Conservation (phyloP, 2,113 vertebrate species). For the Mormoops blainvillei region DNA sequence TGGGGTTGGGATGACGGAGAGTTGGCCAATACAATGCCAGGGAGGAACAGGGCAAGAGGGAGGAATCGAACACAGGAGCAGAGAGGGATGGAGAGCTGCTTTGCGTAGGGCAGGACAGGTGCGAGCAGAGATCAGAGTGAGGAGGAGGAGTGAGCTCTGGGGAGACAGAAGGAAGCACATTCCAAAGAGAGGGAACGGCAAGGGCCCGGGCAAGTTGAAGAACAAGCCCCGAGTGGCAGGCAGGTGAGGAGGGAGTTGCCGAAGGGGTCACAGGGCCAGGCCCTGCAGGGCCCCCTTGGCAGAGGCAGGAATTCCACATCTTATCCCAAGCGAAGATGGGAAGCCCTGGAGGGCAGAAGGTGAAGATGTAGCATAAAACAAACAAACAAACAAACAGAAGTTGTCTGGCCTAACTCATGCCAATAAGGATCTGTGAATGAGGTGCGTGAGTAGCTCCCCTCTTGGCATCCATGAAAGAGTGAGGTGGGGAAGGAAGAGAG, state of each 20-base stretch:
- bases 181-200: neutral
- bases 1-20: neutral
- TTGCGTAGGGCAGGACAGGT: neutral
- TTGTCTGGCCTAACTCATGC: neutral
- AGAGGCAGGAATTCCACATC: fast-evolving
- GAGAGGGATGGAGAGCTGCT: neutral
- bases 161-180: neutral
- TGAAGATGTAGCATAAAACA: neutral
- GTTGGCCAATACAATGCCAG: too few species aligned
- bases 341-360: neutral
- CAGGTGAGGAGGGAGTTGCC: neutral
- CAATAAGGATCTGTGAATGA: neutral
- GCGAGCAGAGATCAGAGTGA: neutral
- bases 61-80: neutral
- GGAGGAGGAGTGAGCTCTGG: neutral
- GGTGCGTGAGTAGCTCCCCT: too few species aligned
- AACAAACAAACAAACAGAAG: neutral
- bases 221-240: neutral
- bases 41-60: neutral
- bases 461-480: neutral
- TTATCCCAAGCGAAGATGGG: neutral
- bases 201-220: neutral
- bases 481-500: neutral
- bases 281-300: neutral
- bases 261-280: too few species aligned